A percentile compares a stretch with the other conserved stretches of the same genome.
phyloP scores from a whole-genome alignment of 2,797 vertebrate species.

The Malacoctenus gilli region DNA sequence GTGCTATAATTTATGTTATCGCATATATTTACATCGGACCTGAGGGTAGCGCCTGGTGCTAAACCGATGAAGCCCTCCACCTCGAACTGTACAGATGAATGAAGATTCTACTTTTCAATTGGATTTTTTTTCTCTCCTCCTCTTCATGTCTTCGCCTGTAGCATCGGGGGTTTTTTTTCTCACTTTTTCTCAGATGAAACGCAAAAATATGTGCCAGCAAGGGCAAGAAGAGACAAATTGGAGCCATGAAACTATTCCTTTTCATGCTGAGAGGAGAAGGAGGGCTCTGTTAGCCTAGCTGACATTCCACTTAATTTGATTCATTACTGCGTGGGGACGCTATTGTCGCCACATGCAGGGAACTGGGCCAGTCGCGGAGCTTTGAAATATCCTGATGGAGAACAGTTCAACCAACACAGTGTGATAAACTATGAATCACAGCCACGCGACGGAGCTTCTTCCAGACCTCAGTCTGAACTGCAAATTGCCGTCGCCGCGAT shows the following conservation, averaged over 20 bases:
- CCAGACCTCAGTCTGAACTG: conserved; percentile 13
- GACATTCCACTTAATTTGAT: conserved; percentile 82
- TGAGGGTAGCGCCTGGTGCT: conserved; percentile 23
- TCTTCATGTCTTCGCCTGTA: conserved; percentile 42
- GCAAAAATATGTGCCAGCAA: conserved; percentile 53
- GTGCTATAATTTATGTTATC: conserved; percentile 51
- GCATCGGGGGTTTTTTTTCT: conserved; percentile 21
- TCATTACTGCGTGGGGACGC: conserved; percentile 70
- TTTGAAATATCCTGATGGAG: conserved; percentile 59
- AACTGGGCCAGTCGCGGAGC: conserved; percentile 65
- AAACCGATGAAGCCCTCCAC: conserved; percentile 22
- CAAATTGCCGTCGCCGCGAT: conserved; percentile 35
- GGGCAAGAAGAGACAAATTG: conserved; percentile 69
- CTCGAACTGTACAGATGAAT: conserved; percentile 45
- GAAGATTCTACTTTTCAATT: conserved; percentile 46
- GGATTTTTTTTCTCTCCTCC: conserved; percentile 28
- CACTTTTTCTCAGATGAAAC: conserved; percentile 44
- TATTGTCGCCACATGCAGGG: conserved; percentile 68
- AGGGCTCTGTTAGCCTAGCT: conserved; percentile 68
- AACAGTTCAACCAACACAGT: conserved; percentile 29
- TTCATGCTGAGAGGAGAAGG: conserved; percentile 65
- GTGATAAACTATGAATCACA: conserved; percentile 43
- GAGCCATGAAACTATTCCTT: conserved; percentile 67
- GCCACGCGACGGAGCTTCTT: conserved; percentile 17
- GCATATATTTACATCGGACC: conserved; percentile 61